Conservation (phyloP, 1,140 invertebrate species). For the Lerema accius region DNA sequence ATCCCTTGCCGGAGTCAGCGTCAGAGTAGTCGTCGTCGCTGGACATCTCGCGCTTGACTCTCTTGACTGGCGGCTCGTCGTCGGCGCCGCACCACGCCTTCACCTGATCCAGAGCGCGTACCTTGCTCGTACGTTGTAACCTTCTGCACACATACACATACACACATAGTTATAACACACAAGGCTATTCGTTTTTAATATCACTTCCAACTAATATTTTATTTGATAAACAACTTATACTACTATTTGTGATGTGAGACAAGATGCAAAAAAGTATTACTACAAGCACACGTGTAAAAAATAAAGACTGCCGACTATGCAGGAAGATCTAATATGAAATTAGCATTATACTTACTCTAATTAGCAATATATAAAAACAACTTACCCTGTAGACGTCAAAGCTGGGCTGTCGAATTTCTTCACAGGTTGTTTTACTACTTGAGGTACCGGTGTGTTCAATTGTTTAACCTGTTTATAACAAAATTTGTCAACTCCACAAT, state of each 20-base stretch:
- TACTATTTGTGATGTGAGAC: too few species aligned
- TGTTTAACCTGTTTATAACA: conserved; percentile 63
- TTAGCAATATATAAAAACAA: too few species aligned
- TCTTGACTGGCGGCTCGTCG: conserved; percentile 66
- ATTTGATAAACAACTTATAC: too few species aligned
- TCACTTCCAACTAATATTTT: too few species aligned
- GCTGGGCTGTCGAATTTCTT: conserved; percentile 65
- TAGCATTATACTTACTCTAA: too few species aligned
- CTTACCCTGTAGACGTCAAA: conserved; percentile 78
- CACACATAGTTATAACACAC: too few species aligned
- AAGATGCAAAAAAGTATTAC: too few species aligned
- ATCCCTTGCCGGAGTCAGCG: conserved; percentile 51
- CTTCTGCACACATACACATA: conserved; percentile 76
- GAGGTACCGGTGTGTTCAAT: conserved; percentile 66
- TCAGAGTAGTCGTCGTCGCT: conserved; percentile 72
- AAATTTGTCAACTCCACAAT: not conserved
- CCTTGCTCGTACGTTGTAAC: conserved; percentile 90
- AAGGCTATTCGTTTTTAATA: too few species aligned
- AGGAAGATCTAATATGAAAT: too few species aligned
- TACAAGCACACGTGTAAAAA: too few species aligned
- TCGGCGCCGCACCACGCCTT: conserved; percentile 91
- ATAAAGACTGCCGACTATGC: too few species aligned
- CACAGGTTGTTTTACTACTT: conserved; percentile 66
- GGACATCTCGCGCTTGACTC: conserved; percentile 62
- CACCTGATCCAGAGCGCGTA: conserved; percentile 91